phyloP scores from a whole-genome alignment of 2,888 invertebrate genomes.

The Lutraria lutraria region DNA sequence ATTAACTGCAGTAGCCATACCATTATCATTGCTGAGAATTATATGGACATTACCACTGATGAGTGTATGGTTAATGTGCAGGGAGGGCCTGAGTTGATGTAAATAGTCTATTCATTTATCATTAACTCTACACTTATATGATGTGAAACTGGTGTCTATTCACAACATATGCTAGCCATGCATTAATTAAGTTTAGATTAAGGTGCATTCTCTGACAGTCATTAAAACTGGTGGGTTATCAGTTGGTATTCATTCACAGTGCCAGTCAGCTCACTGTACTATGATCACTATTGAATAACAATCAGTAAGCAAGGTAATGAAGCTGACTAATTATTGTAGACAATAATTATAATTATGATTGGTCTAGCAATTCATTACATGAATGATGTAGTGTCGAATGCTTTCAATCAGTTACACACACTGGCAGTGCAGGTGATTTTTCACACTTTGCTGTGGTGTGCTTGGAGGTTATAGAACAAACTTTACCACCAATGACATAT shows the following conservation, averaged over 20 bases:
- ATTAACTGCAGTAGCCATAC: slow-evolving; percentile 29
- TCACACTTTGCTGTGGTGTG: too few species aligned
- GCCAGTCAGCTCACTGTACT: neutral
- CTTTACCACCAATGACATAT: too few species aligned
- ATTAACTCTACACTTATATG: slow-evolving; percentile 35
- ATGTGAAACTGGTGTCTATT: neutral
- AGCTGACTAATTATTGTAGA: neutral
- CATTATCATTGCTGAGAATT: slow-evolving; percentile 46
- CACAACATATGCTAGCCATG: slow-evolving; percentile 19
- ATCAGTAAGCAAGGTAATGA: neutral
- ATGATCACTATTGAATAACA: neutral
- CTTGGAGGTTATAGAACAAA: too few species aligned
- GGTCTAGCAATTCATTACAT: slow-evolving; percentile 1
- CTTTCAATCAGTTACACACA: slow-evolving; percentile 2
- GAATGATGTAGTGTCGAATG: neutral
- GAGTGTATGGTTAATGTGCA: slow-evolving; percentile 31
- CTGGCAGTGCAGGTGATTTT: too few species aligned
- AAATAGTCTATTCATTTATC: slow-evolving; percentile 19
- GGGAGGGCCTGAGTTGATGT: slow-evolving; percentile 11
- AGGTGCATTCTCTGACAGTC: neutral
- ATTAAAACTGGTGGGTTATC: neutral
- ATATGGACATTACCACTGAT: slow-evolving; percentile 46
- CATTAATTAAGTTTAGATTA: slow-evolving; percentile 16
- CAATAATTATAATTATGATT: neutral
- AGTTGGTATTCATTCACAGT: neutral